These are phyloP conservation scores for Sminthurides bifidus DNA, from an alignment of 1,140 invertebrate species.

Conservation along the genomic window DNA sequence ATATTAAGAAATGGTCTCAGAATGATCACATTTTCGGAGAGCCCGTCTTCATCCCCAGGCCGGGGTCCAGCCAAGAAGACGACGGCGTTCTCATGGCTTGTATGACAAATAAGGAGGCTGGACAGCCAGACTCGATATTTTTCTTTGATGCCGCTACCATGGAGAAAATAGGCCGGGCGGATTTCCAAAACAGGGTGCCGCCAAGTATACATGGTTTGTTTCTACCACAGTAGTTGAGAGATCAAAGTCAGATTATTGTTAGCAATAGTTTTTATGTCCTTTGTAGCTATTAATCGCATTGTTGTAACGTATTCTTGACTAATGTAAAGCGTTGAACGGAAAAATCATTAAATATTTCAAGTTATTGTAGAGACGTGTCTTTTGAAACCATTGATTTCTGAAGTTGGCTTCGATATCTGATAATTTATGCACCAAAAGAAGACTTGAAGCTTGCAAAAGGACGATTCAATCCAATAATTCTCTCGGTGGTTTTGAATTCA, in stretches of 20 bases:
- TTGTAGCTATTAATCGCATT: too few relatives aligned
- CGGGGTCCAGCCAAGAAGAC: slow-evolving; percentile 33
- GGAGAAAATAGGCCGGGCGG: slow-evolving; percentile 37
- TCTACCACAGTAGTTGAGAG: not conserved
- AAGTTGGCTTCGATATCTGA: too few relatives aligned
- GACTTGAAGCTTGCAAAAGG: too few relatives aligned
- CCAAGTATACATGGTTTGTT: slow-evolving; percentile 38
- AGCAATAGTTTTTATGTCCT: not conserved
- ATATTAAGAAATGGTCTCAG: slow-evolving; percentile 34
- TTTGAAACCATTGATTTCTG: not conserved
- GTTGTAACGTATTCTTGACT: too few relatives aligned
- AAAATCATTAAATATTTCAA: too few relatives aligned
- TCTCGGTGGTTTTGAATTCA: too few relatives aligned
- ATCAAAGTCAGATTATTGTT: not conserved
- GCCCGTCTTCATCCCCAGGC: slow-evolving; percentile 34
- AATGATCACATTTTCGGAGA: slow-evolving; percentile 31
- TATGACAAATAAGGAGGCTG: slow-evolving; percentile 31
- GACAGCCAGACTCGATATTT: slow-evolving; percentile 35
- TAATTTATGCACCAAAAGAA: too few relatives aligned
- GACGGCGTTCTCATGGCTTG: slow-evolving; percentile 34
- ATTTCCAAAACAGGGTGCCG: slow-evolving; percentile 35
- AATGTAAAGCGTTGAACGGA: too few relatives aligned
- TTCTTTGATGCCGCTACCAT: slow-evolving; percentile 38
- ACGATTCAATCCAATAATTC: too few relatives aligned
- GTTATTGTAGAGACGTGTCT: too few relatives aligned